Percentiles rank a stretch among this genome's conserved stretches.
These are phyloP conservation scores for Manis javanica DNA, from an alignment of 2,797 vertebrate species.

Conservation along the genomic window DNA sequence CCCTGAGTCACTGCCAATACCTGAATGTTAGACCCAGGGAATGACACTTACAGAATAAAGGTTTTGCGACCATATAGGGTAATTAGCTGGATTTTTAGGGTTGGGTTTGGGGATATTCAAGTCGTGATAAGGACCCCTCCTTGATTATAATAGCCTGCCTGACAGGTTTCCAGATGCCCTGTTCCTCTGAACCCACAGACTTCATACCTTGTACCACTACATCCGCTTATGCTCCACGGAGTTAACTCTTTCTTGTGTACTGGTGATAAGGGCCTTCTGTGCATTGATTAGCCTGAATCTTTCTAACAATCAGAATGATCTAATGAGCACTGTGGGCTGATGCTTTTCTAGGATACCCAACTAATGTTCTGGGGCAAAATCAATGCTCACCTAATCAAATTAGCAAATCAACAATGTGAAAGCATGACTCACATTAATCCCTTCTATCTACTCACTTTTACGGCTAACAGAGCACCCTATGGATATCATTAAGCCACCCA, in stretches of 20 bases:
- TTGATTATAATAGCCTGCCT: background rate
- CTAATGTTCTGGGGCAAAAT: background rate
- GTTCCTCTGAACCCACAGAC: background rate
- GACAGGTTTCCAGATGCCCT: background rate
- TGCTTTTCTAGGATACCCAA: background rate
- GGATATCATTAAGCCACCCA: background rate
- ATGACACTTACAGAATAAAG: background rate
- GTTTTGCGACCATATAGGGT: background rate
- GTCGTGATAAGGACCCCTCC: background rate
- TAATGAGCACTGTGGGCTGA: background rate
- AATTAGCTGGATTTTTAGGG: background rate
- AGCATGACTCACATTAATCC: background rate
- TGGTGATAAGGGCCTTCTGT: background rate
- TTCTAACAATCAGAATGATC: background rate
- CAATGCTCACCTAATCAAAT: background rate
- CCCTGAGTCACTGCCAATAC: background rate
- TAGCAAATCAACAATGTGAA: background rate
- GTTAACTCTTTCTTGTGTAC: background rate
- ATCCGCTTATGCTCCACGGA: background rate
- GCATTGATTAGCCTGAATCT: background rate
- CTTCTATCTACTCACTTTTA: background rate
- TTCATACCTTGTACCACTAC: background rate
- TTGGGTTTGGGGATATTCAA: background rate
- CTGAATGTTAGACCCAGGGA: background rate
- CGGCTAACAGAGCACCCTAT: background rate